Evolutionary conservation across 2,888 invertebrate genomes (phyloP).

Genomic region (Synergus itoensis): DNA sequence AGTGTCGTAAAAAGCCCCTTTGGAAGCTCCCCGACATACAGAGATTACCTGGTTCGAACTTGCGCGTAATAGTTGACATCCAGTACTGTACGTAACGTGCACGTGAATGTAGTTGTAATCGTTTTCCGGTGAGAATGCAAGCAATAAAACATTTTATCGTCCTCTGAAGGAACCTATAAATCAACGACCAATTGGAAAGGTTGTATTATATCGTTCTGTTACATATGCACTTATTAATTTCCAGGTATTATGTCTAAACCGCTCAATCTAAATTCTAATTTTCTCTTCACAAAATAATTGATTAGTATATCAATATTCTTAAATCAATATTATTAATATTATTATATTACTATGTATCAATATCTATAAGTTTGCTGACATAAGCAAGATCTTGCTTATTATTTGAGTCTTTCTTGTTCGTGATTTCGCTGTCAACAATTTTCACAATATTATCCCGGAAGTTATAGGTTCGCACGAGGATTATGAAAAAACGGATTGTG

Average conservation of each 20-base stretch:
- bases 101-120: conserved; percentile 1
- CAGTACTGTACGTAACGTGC: background rate
- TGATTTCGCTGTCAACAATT: conserved; percentile 1
- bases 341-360: too few relatives aligned
- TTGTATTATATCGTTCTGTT: background rate
- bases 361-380: background rate
- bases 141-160: conserved; percentile 16
- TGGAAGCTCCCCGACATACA: conserved; percentile 9
- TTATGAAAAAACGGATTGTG: conserved; percentile 23
- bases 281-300: background rate
- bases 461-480: background rate
- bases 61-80: conserved; percentile 30
- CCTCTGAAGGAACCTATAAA: conserved; percentile 26
- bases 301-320: background rate
- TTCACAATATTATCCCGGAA: conserved; percentile 30
- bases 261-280: background rate
- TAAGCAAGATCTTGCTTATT: background rate
- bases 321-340: too few relatives aligned
- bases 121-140: conserved; percentile 16
- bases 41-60: conserved; percentile 7
- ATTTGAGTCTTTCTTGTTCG: background rate
- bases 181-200: conserved; percentile 22
- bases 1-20: conserved; percentile 20
- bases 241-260: background rate
- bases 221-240: too few relatives aligned